Conservation (phyloP, 2,797 vertebrate genomes). For the Crossoptilon crossoptilon region DNA sequence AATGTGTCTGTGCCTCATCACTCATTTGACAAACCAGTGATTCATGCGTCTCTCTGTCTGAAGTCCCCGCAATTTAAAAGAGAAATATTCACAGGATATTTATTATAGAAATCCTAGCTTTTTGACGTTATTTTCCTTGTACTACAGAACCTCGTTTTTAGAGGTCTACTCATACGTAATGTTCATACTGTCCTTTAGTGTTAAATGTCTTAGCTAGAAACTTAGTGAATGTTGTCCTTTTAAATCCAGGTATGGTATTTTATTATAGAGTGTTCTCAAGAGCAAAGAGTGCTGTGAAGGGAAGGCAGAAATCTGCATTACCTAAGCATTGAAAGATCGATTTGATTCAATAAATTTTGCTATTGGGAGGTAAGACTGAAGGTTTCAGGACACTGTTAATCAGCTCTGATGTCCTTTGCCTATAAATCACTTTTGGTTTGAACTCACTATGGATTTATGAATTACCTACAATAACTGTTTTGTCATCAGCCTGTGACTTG, state of each 20-base stretch:
- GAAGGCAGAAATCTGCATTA: not conserved
- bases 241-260: not conserved
- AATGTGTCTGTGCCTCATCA: not conserved
- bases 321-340: not conserved
- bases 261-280: not conserved
- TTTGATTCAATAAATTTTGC: not conserved
- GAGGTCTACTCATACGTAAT: not conserved
- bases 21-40: not conserved
- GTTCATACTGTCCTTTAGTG: not conserved
- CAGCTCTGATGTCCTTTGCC: not conserved
- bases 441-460: not conserved
- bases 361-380: not conserved
- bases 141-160: not conserved
- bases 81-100: not conserved
- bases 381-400: not conserved
- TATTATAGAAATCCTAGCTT: not conserved
- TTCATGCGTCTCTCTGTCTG: not conserved
- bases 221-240: not conserved
- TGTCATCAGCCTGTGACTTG: not conserved
- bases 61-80: not conserved
- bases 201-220: not conserved
- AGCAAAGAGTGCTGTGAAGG: not conserved
- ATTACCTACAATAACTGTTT: not conserved
- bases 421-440: slow-evolving; percentile 6
- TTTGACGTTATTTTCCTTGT: not conserved